Evolutionary conservation across 2,113 vertebrate species (phyloP).

Genomic region (Apus apus): DNA sequence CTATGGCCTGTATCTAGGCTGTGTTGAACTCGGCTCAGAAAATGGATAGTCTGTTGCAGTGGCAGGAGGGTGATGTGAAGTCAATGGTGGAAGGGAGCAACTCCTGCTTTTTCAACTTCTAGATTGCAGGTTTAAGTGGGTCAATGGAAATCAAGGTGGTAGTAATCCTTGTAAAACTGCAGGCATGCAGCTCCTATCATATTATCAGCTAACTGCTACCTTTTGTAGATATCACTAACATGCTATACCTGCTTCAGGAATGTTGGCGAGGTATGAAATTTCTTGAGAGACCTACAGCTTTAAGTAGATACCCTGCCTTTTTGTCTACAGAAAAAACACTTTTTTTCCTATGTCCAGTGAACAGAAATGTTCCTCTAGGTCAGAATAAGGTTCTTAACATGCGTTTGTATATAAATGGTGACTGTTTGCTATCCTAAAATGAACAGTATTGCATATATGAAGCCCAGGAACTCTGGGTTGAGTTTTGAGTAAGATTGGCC

Average conservation of each 20-base stretch:
- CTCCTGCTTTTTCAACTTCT: not conserved
- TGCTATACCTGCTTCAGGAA: not conserved
- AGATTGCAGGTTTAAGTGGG: not conserved
- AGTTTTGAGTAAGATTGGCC: not conserved
- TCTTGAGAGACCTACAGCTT: not conserved
- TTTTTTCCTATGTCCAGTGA: not conserved
- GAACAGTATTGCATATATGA: not conserved
- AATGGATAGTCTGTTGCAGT: not conserved
- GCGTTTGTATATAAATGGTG: not conserved
- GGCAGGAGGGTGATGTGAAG: not conserved
- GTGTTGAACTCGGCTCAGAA: not conserved
- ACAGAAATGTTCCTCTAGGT: not conserved
- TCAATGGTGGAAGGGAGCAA: not conserved
- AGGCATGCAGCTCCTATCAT: fast-evolving
- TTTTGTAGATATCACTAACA: not conserved
- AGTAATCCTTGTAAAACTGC: not conserved
- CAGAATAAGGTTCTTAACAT: not conserved
- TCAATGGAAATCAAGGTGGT: not conserved
- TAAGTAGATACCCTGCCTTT: not conserved
- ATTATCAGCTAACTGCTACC: not conserved
- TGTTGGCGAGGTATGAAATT: not conserved
- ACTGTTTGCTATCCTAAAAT: not conserved
- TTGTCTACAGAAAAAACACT: not conserved
- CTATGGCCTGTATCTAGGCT: not conserved
- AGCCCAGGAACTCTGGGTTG: not conserved